A percentile compares a stretch with the other conserved stretches of the same genome.
These are phyloP conservation scores for Sebastes itinus DNA, from an alignment of 2,797 vertebrate species.

Conservation along the genomic window DNA sequence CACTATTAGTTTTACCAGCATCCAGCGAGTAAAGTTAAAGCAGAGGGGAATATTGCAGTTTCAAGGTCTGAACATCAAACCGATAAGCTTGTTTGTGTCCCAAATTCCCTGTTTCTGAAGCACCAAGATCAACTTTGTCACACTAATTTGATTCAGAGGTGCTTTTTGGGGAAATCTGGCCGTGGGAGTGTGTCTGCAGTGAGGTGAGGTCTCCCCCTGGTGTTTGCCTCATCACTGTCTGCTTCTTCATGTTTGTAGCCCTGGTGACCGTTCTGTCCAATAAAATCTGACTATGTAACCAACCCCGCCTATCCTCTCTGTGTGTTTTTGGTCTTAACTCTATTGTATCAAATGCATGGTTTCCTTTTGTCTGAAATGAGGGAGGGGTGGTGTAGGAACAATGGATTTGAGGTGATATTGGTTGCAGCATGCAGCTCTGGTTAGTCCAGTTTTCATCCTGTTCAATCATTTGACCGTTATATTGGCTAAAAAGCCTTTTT, in stretches of 20 bases:
- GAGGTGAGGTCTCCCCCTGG: constrained; percentile 75
- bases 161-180: constrained; percentile 25
- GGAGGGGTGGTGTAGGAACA: not conserved
- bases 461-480: not conserved
- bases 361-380: constrained; percentile 19
- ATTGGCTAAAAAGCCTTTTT: not conserved
- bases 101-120: constrained; percentile 40
- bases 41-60: constrained; percentile 49
- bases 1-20: not conserved
- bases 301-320: not conserved
- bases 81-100: constrained; percentile 7
- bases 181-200: constrained; percentile 37
- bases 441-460: not conserved
- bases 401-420: not conserved
- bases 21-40: constrained; percentile 15
- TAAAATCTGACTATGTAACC: constrained; percentile 80
- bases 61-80: constrained; percentile 41
- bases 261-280: constrained; percentile 80
- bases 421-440: not conserved
- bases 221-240: constrained; percentile 71
- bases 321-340: not conserved
- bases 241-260: constrained; percentile 78
- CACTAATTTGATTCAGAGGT: constrained; percentile 32
- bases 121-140: constrained; percentile 47
- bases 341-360: not conserved